phyloP scores from a whole-genome alignment of 1,140 invertebrate genomes.

The Venustaconcha ellipsiformis region DNA sequence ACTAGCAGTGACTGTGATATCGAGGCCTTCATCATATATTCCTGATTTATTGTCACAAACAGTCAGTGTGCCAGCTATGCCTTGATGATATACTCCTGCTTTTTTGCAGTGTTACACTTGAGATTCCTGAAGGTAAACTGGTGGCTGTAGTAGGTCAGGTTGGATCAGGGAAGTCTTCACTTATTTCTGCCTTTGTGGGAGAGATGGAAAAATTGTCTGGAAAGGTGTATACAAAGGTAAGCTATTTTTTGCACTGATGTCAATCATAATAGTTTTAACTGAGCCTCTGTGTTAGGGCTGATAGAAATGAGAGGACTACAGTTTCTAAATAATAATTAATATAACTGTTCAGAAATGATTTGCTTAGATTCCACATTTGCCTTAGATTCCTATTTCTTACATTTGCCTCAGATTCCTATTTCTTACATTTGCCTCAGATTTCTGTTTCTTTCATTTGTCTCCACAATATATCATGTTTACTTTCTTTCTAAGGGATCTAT shows the following conservation, averaged over 20 bases:
- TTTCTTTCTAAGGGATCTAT: constrained; percentile 50
- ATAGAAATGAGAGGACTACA: neutral
- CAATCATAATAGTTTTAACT: neutral
- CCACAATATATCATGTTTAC: too few relatives aligned
- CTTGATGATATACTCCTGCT: too few relatives aligned
- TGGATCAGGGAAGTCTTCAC: constrained; percentile 75
- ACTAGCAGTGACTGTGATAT: too few relatives aligned
- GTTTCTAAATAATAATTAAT: neutral
- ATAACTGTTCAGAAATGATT: neutral
- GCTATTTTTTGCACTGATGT: neutral
- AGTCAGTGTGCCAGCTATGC: too few relatives aligned
- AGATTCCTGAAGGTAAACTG: constrained; percentile 47
- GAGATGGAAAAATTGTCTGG: constrained; percentile 67
- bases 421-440: neutral
- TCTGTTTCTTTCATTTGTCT: neutral
- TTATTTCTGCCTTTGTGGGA: constrained; percentile 74
- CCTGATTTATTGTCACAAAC: too few relatives aligned
- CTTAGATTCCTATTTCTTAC: neutral
- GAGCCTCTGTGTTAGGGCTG: neutral
- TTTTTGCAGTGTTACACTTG: constrained; percentile 55
- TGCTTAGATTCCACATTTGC: neutral
- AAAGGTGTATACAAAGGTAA: constrained; percentile 55
- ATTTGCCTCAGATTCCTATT: neutral
- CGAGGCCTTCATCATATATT: too few relatives aligned
- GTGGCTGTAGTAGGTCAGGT: constrained; percentile 75